A percentile compares a stretch with the other conserved stretches of the same genome.
These are phyloP conservation scores for Zelostemma sp. DNA, from an alignment of 1,140 invertebrate species.

Conservation along the genomic window DNA sequence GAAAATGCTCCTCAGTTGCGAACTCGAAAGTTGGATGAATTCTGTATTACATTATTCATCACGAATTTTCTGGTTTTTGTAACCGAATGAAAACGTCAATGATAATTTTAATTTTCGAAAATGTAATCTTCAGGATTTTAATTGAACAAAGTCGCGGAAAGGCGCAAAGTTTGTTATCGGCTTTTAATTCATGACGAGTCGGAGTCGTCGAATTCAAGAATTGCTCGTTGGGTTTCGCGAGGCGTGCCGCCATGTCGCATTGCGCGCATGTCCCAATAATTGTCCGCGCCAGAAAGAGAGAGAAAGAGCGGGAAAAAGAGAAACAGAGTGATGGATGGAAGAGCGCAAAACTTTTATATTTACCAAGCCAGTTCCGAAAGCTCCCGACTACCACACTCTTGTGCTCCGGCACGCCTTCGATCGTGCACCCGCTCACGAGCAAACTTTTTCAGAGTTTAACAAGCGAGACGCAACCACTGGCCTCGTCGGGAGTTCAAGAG, in stretches of 20 bases:
- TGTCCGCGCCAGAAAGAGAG: slow-evolving; percentile 16
- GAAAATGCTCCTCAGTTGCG: slow-evolving; percentile 24
- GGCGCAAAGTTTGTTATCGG: slow-evolving; percentile 24
- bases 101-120: neutral
- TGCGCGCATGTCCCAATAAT: slow-evolving; percentile 32
- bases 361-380: slow-evolving; percentile 51
- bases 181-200: slow-evolving; percentile 32
- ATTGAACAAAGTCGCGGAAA: slow-evolving; percentile 22
- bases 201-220: slow-evolving; percentile 26
- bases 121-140: neutral
- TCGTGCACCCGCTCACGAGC: slow-evolving; percentile 44
- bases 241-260: slow-evolving; percentile 50
- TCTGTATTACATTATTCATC: neutral
- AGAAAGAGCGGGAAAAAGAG: slow-evolving; percentile 2
- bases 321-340: slow-evolving; percentile 11
- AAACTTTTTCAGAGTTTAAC: slow-evolving; percentile 57
- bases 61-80: too few relatives aligned
- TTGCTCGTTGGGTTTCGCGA: slow-evolving; percentile 38
- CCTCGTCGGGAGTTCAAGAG: neutral
- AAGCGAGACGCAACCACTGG: slow-evolving; percentile 13
- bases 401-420: slow-evolving; percentile 33
- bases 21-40: neutral
- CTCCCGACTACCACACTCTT: slow-evolving; percentile 39
- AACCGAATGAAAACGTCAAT: neutral
- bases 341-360: slow-evolving; percentile 65